Evolutionary conservation across 2,797 vertebrate genomes (phyloP).

Genomic region (Oreonectes daqikongensis): DNA sequence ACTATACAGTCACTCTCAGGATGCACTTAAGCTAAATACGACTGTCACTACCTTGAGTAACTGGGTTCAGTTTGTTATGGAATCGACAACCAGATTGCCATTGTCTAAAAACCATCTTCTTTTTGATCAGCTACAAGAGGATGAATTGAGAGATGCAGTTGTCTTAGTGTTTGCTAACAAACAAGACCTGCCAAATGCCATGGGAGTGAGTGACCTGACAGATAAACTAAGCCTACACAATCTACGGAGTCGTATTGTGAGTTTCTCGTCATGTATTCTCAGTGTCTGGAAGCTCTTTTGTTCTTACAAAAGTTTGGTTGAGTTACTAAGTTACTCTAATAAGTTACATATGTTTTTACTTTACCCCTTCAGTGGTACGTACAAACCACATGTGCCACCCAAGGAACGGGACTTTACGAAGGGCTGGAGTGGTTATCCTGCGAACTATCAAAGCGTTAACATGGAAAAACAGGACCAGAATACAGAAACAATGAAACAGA

Average conservation of each 20-base stretch:
- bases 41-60: no score
- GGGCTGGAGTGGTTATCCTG: slow-evolving; percentile 85
- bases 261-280: not conserved
- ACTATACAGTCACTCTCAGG: not conserved
- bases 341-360: slow-evolving; percentile 5
- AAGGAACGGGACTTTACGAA: slow-evolving; percentile 84
- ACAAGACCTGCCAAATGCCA: slow-evolving; percentile 89
- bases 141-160: slow-evolving; percentile 83
- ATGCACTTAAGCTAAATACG: no score
- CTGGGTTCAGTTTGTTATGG: not conserved
- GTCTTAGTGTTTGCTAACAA: slow-evolving; percentile 89
- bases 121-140: slow-evolving; percentile 80
- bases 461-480: slow-evolving; percentile 14
- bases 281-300: not conserved
- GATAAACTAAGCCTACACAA: slow-evolving; percentile 84
- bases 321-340: not conserved
- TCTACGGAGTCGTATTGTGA: slow-evolving; percentile 79
- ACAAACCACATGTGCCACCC: slow-evolving; percentile 85
- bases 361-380: slow-evolving; percentile 78
- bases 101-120: not conserved
- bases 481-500: slow-evolving; percentile 29
- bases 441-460: slow-evolving; percentile 79
- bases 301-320: not conserved
- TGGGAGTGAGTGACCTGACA: slow-evolving; percentile 82
- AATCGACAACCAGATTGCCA: not conserved